These are phyloP conservation scores for Montipora sp. DNA, from an alignment of 64 coral and sea anemone genomes.

Conservation along the genomic window DNA sequence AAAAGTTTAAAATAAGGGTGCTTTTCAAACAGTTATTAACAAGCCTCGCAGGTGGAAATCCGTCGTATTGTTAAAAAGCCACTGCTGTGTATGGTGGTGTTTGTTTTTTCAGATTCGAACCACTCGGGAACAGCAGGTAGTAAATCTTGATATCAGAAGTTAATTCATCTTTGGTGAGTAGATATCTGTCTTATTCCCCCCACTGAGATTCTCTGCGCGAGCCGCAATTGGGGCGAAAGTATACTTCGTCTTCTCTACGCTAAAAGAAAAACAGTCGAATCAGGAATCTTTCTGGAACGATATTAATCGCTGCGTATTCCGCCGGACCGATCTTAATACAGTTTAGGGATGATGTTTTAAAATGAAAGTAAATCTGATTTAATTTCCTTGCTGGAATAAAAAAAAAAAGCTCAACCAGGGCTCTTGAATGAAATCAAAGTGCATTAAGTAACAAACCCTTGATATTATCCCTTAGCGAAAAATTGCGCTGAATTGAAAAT, in stretches of 20 bases:
- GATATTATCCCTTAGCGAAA: too few species aligned
- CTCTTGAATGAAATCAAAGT: not conserved
- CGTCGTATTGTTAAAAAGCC: constrained; percentile 44
- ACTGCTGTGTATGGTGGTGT: constrained; percentile 22
- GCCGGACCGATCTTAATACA: not conserved
- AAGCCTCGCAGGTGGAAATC: constrained; percentile 44
- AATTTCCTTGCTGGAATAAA: not conserved
- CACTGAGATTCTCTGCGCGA: not conserved
- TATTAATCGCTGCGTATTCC: not conserved
- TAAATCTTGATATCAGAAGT: constrained; percentile 50
- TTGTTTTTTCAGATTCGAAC: constrained; percentile 37
- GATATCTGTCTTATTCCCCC: not conserved
- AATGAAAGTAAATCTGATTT: constrained; percentile 19
- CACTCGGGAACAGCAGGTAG: constrained; percentile 52
- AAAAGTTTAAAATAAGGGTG: constrained; percentile 46
- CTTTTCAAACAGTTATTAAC: constrained; percentile 60
- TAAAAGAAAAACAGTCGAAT: not conserved
- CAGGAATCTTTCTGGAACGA: not conserved
- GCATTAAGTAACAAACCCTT: not conserved
- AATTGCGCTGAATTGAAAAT: too few species aligned
- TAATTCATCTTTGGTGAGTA: constrained; percentile 47
- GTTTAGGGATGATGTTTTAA: constrained; percentile 38
- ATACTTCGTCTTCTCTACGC: not conserved
- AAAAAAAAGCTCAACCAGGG: too few species aligned
- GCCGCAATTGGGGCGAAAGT: not conserved